These are phyloP conservation scores for Acropora yongei DNA, from an alignment of 64 coral and sea anemone genomes.

Conservation along the genomic window DNA sequence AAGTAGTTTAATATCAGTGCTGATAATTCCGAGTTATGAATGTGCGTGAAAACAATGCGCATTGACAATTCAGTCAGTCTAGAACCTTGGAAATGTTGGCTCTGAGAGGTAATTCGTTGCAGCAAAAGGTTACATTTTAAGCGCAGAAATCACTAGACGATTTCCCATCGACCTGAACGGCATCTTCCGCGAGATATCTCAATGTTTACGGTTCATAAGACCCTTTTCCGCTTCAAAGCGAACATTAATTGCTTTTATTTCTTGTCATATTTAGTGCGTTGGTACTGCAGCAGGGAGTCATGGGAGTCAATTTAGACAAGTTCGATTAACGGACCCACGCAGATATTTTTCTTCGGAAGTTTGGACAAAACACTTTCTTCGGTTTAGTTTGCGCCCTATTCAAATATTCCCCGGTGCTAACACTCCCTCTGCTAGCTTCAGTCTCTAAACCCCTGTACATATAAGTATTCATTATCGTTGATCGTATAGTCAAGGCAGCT, in stretches of 20 bases:
- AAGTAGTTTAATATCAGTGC: no score
- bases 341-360: not conserved
- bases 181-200: not conserved
- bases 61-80: no score
- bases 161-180: not conserved
- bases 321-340: not conserved
- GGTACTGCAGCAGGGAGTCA: slow-evolving; percentile 19
- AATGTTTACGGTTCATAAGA: not conserved
- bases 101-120: no score
- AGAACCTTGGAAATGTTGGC: no score
- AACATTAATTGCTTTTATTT: slow-evolving; percentile 45
- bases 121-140: not conserved
- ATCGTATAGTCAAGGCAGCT: not conserved
- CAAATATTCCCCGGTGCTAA: not conserved
- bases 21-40: no score
- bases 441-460: not conserved
- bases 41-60: no score
- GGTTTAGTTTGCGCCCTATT: not conserved
- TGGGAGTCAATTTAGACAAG: slow-evolving; percentile 18
- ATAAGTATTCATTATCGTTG: slow-evolving; percentile 42
- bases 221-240: slow-evolving; percentile 2
- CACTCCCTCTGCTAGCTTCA: not conserved
- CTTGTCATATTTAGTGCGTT: not conserved
- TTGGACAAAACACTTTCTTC: not conserved
- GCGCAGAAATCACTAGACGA: not conserved